Conservation (phyloP, 2,113 vertebrate genomes). For the Rhinolophus ferrumequinum region DNA sequence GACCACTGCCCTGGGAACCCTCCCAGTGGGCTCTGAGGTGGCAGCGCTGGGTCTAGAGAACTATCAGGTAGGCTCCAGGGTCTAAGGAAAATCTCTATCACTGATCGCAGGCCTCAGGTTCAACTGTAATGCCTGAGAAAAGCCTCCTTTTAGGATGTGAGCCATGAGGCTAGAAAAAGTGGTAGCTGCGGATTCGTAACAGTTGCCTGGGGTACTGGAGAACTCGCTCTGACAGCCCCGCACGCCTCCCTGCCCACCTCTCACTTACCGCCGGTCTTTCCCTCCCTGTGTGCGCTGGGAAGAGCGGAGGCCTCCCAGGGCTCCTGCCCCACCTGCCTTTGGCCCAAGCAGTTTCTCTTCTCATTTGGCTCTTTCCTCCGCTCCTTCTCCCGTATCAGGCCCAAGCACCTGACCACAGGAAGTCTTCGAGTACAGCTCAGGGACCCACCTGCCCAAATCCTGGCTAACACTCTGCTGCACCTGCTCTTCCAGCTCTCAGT, state of each 20-base stretch:
- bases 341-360: background rate
- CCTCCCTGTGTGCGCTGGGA: background rate
- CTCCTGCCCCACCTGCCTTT: background rate
- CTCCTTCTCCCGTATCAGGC: background rate
- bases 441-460: background rate
- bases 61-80: background rate
- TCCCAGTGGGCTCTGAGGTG: fast-evolving
- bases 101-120: background rate
- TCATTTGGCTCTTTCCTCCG: background rate
- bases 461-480: background rate
- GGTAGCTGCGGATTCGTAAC: background rate
- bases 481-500: background rate
- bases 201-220: background rate
- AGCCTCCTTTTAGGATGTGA: background rate
- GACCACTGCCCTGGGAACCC: background rate
- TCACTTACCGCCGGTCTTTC: background rate
- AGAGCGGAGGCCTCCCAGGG: background rate
- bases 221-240: background rate
- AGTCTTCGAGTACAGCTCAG: background rate
- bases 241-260: background rate
- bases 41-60: background rate
- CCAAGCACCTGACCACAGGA: background rate
- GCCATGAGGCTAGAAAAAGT: background rate
- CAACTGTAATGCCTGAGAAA: conserved; percentile 34
- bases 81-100: background rate